These are phyloP conservation scores for Drosophila leonis DNA, from an alignment of 2,888 invertebrate species.

Conservation along the genomic window DNA sequence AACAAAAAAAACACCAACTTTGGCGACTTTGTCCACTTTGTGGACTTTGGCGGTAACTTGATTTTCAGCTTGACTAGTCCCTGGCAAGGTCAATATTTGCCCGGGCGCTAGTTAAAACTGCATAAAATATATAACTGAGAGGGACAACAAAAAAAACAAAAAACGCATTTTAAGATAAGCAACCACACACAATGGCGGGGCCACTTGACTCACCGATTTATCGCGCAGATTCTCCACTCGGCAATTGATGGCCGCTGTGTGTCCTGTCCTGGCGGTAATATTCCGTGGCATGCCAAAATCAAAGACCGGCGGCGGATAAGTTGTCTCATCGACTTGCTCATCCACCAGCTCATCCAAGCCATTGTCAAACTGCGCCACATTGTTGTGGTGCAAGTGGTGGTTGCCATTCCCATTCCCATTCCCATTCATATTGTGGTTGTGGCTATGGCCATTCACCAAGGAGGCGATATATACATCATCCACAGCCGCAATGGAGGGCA, in stretches of 20 bases:
- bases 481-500: slow-evolving; percentile 61
- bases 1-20: neutral
- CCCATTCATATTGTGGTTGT: slow-evolving; percentile 44
- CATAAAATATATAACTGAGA: slow-evolving; percentile 43
- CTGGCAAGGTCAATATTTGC: slow-evolving; percentile 62
- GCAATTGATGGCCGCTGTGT: slow-evolving; percentile 95
- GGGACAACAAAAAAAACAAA: slow-evolving; percentile 8
- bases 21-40: slow-evolving; percentile 34
- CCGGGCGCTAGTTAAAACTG: slow-evolving; percentile 55
- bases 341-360: slow-evolving; percentile 55
- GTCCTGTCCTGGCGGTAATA: slow-evolving; percentile 94
- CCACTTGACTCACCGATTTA: slow-evolving; percentile 89
- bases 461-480: slow-evolving; percentile 76
- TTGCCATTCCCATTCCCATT: slow-evolving; percentile 28
- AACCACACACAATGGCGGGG: neutral
- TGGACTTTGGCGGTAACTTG: slow-evolving; percentile 68
- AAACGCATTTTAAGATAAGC: slow-evolving; percentile 41
- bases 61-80: slow-evolving; percentile 73
- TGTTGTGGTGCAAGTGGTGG: slow-evolving; percentile 52
- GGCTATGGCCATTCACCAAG: slow-evolving; percentile 61
- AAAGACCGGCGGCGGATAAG: slow-evolving; percentile 89
- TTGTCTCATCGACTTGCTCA: slow-evolving; percentile 63
- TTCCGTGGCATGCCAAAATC: slow-evolving; percentile 94
- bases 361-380: slow-evolving; percentile 69
- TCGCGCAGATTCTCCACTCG: slow-evolving; percentile 94